These are phyloP conservation scores for Catocala sponsa DNA, from an alignment of 2,888 invertebrate species.

Conservation along the genomic window DNA sequence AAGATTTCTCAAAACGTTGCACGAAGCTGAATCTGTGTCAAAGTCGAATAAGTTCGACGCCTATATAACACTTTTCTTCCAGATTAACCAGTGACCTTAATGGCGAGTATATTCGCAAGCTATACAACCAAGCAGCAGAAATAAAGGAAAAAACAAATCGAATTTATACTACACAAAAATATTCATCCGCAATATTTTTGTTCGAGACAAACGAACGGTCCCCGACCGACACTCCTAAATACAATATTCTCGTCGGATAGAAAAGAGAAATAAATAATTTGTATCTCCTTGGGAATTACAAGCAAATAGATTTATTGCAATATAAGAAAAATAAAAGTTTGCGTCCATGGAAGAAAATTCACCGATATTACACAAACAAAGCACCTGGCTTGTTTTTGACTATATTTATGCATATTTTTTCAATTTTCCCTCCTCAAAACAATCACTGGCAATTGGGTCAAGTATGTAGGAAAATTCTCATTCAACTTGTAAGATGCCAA, in stretches of 20 bases:
- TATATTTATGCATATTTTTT: not conserved
- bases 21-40: too few species aligned
- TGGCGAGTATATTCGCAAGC: slow-evolving; percentile 17
- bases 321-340: slow-evolving; percentile 47
- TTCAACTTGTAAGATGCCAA: slow-evolving; percentile 35
- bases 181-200: slow-evolving; percentile 37
- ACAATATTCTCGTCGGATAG: slow-evolving; percentile 43
- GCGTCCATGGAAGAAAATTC: slow-evolving; percentile 38
- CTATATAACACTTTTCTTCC: not conserved
- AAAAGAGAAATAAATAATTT: slow-evolving; percentile 52
- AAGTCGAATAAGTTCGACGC: not conserved
- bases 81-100: slow-evolving; percentile 15
- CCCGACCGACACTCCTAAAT: slow-evolving; percentile 33
- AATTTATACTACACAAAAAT: slow-evolving; percentile 32
- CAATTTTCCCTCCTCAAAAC: slow-evolving; percentile 53
- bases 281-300: slow-evolving; percentile 51
- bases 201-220: slow-evolving; percentile 38
- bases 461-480: slow-evolving; percentile 44
- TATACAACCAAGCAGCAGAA: slow-evolving; percentile 20
- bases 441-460: slow-evolving; percentile 51
- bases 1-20: too few species aligned
- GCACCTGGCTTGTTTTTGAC: slow-evolving; percentile 8
- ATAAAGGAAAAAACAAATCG: slow-evolving; percentile 33
- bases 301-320: slow-evolving; percentile 51
- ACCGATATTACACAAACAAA: slow-evolving; percentile 46